Evolutionary conservation across 2,888 invertebrate genomes (phyloP), one percentile per base, ranked within the genome.

Genomic region (Ceramica pisi): DNA sequence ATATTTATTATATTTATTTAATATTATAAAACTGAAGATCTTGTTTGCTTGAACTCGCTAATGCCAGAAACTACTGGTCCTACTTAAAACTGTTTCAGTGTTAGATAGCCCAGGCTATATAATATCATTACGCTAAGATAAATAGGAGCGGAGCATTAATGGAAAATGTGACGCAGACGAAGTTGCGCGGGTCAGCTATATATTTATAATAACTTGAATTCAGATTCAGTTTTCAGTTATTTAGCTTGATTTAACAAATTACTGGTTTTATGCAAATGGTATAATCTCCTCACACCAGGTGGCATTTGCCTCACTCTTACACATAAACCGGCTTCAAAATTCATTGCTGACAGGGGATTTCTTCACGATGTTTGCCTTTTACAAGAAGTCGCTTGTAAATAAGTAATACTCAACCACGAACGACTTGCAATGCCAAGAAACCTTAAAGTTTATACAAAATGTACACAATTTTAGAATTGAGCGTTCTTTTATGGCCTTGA

Each of bases 341-440:
- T 67, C 60, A 74, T 76, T 56, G 60, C 53, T 67, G 55, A 50
- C 76, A n/a, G 9, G 67, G 50, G 74, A 74, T 74, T 76, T 68
- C 26, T 21, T 55, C 35, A 56, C 60, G 41, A 21, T 55, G 35
- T 76, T 67, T 44, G 19, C 76, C 48, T 76, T 75, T 50, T 21
- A 68, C 21, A 50, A 56, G 48, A 66, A 59, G 14, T 74, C 3
- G 26, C 60, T 61, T 74, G 31, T 61, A 67, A 76, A 74, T 75
- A 76, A 67, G 14, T 56, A 21, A 74, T 23, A 50, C 7, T 38
- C 41, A 44, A 56, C 56, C 48, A 38, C 26, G n/a, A 50, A 50
- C 23, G 31, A 26, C 41, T 50, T 59, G 19, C 23, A 44, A 26
- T 60, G 48, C 48, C 12, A 31, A 48, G 21, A 46, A 21, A 41